Percentiles rank a stretch among this genome's conserved stretches.
Evolutionary conservation across 2,113 vertebrate species (phyloP).

Genomic region (Emydocephalus ijimae): DNA sequence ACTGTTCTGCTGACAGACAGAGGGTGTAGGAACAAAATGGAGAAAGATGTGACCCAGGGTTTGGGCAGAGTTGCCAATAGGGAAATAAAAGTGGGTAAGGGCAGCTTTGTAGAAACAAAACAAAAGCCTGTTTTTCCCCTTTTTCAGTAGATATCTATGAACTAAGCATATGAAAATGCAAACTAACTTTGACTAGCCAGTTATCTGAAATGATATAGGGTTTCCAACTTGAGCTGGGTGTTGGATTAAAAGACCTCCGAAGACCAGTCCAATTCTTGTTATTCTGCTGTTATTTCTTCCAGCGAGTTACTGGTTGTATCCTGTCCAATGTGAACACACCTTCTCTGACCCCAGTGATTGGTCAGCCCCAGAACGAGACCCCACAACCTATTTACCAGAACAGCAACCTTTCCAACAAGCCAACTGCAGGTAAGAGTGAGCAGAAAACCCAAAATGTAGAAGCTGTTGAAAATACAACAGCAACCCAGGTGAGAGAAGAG

Average conservation of each 20-base stretch:
- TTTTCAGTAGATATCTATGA: not conserved
- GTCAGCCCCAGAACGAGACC: constrained; percentile 88
- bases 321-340: constrained; percentile 97
- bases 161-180: not conserved
- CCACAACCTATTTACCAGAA: constrained; percentile 87
- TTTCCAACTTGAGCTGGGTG: not conserved
- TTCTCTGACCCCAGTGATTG: constrained; percentile 90
- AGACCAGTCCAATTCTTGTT: not conserved
- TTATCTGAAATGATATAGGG: not conserved
- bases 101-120: not conserved
- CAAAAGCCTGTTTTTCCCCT: not conserved
- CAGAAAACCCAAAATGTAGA: fast-evolving
- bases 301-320: constrained; percentile 98
- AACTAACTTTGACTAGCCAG: not conserved
- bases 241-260: not conserved
- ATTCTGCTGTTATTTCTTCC: not conserved
- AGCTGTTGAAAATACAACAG: not conserved
- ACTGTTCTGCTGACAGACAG: not conserved
- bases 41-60: not conserved
- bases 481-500: not conserved
- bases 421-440: constrained; percentile 78
- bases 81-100: not conserved
- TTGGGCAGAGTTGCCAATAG: not conserved
- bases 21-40: not conserved
- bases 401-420: constrained; percentile 81